Conservation (phyloP, 2,797 vertebrate genomes). For the Artibeus jamaicensis region DNA sequence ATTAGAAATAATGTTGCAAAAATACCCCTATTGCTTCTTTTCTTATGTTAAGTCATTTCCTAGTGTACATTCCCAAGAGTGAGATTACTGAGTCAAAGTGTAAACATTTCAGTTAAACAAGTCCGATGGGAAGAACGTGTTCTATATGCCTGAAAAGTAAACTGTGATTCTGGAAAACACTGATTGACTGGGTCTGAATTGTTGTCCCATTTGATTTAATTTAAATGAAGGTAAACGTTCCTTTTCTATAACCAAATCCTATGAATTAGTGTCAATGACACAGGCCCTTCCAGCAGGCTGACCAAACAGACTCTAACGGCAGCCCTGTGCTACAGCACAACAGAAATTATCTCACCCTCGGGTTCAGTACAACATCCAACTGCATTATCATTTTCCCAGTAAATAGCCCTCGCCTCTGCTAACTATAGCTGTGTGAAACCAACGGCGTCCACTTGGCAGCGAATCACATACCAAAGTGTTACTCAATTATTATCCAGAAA, state of each 20-base stretch:
- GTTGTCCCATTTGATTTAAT: conserved; percentile 35
- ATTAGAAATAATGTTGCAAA: conserved; percentile 64
- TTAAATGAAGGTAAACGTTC: conserved; percentile 42
- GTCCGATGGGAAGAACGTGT: neutral
- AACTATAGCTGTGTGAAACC: conserved; percentile 66
- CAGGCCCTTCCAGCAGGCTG: neutral
- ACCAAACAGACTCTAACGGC: conserved; percentile 23
- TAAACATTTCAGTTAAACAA: conserved; percentile 59
- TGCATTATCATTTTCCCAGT: conserved; percentile 65
- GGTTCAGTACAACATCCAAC: conserved; percentile 50
- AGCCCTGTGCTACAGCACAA: neutral
- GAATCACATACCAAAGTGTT: conserved; percentile 63
- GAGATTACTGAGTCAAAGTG: conserved; percentile 47
- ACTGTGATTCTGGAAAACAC: conserved; percentile 23
- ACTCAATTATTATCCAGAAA: conserved; percentile 67
- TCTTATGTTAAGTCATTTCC: conserved; percentile 58
- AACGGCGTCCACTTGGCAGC: conserved; percentile 56
- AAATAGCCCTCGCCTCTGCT: conserved; percentile 49
- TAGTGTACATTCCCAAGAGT: conserved; percentile 49
- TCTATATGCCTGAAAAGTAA: conserved; percentile 38
- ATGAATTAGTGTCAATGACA: neutral
- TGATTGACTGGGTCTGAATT: neutral
- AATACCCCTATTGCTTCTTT: conserved; percentile 24
- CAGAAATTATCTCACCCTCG: conserved; percentile 59
- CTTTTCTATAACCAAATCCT: conserved; percentile 29